Evolutionary conservation across 1,140 invertebrate genomes (phyloP).

Genomic region (Nasonia giraulti): DNA sequence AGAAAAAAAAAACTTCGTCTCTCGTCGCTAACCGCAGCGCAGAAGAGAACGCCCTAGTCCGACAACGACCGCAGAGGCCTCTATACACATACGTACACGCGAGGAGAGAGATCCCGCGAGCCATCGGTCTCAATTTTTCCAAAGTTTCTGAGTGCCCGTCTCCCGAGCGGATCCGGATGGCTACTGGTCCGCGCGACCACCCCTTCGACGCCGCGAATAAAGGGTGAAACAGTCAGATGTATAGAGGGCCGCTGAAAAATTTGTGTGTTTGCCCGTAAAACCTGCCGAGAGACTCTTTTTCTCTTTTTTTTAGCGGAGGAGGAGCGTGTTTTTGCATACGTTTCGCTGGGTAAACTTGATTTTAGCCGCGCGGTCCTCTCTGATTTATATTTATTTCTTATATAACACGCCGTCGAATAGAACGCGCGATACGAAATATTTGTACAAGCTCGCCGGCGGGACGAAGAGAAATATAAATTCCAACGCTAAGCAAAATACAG

Average conservation of each 20-base stretch:
- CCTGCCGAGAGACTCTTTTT: background rate
- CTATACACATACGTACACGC: background rate
- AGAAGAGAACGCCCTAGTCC: background rate
- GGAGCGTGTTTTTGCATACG: background rate
- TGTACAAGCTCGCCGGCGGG: background rate
- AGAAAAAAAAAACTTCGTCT: background rate
- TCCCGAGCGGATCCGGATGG: constrained; percentile 47
- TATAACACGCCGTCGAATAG: background rate
- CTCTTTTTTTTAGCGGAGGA: background rate
- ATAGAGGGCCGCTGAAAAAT: background rate
- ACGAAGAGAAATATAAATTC: background rate
- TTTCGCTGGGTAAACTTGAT: too few relatives aligned
- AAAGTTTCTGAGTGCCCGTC: constrained; percentile 56
- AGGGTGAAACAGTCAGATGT: constrained; percentile 3
- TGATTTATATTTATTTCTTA: background rate
- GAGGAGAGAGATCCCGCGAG: background rate
- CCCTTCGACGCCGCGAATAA: constrained; percentile 5
- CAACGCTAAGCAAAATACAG: background rate
- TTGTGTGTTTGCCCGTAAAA: background rate
- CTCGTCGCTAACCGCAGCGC: background rate
- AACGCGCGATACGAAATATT: background rate
- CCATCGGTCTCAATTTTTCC: constrained; percentile 62
- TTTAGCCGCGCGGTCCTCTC: too few relatives aligned
- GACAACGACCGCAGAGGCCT: background rate
- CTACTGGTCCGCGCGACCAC: background rate